phyloP scores from a whole-genome alignment of 1,140 invertebrate species.

The Saccostrea glomerata region DNA sequence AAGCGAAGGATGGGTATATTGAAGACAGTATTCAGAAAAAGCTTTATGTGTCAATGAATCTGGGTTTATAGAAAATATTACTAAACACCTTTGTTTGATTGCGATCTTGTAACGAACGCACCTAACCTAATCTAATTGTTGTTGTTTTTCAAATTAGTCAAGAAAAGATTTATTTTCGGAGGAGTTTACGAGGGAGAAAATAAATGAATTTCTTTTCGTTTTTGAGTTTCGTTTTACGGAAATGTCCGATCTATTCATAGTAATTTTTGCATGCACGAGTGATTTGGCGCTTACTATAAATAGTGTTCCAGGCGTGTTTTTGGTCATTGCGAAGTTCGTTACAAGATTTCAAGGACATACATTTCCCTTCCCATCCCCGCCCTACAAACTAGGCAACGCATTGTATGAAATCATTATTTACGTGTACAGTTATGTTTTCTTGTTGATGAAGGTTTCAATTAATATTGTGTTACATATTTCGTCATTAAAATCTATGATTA shows the following conservation, averaged over 20 bases:
- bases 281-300: neutral
- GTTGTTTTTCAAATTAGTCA: conserved; percentile 26
- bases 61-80: neutral
- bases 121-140: conserved; percentile 13
- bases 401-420: neutral
- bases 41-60: conserved; percentile 36
- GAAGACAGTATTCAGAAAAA: conserved; percentile 36
- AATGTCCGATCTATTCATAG: neutral
- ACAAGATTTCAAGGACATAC: neutral
- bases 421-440: no score
- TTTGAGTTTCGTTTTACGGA: neutral
- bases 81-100: neutral
- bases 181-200: conserved; percentile 47
- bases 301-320: neutral
- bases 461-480: neutral
- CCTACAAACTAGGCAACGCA: neutral
- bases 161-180: conserved; percentile 50
- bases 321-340: neutral
- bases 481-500: no score
- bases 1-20: conserved; percentile 46
- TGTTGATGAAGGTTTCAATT: neutral
- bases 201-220: neutral
- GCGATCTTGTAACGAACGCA: conserved; percentile 47
- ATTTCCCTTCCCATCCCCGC: neutral
- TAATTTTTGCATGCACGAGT: neutral